These are phyloP conservation scores for Lepeophtheirus salmonis DNA, from an alignment of 1,140 invertebrate genomes.

Conservation along the genomic window DNA sequence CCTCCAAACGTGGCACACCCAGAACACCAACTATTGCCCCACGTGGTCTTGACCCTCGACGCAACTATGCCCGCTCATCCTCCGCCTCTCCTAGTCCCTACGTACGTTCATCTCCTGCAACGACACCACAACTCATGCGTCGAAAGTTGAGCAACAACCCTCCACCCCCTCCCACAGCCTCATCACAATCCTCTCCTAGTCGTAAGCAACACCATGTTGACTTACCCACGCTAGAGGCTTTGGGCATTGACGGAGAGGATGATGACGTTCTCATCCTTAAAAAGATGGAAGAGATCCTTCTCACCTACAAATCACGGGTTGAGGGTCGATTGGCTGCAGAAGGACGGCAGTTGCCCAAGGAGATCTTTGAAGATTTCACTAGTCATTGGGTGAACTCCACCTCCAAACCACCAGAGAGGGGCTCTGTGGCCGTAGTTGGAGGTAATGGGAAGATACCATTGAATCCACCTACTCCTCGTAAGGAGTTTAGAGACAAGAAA, in stretches of 20 bases:
- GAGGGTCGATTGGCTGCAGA: constrained; percentile 16
- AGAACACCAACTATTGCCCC: too few species aligned
- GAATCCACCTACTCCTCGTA: constrained; percentile 4
- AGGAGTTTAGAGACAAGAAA: constrained; percentile 13
- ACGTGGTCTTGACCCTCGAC: not conserved
- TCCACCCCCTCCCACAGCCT: not conserved
- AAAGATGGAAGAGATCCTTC: constrained; percentile 19
- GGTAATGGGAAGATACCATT: not conserved
- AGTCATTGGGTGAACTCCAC: constrained; percentile 13
- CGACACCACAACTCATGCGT: not conserved
- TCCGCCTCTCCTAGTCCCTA: not conserved
- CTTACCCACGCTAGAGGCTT: not conserved
- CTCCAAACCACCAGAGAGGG: not conserved
- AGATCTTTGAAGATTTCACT: constrained; percentile 16
- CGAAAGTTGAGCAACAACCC: not conserved
- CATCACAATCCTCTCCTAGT: constrained; percentile 11
- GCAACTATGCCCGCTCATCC: not conserved
- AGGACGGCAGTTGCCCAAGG: constrained; percentile 10
- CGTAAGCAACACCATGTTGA: not conserved
- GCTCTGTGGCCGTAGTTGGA: not conserved
- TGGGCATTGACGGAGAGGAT: not conserved
- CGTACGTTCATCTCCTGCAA: not conserved
- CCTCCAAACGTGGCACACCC: not conserved
- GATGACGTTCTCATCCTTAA: constrained; percentile 18
- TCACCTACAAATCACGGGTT: constrained; percentile 17